A percentile compares a stretch with the other conserved stretches of the same genome.
These are phyloP conservation scores for Megalurothrips usitatus DNA, from an alignment of 2,888 invertebrate genomes.

Conservation along the genomic window DNA sequence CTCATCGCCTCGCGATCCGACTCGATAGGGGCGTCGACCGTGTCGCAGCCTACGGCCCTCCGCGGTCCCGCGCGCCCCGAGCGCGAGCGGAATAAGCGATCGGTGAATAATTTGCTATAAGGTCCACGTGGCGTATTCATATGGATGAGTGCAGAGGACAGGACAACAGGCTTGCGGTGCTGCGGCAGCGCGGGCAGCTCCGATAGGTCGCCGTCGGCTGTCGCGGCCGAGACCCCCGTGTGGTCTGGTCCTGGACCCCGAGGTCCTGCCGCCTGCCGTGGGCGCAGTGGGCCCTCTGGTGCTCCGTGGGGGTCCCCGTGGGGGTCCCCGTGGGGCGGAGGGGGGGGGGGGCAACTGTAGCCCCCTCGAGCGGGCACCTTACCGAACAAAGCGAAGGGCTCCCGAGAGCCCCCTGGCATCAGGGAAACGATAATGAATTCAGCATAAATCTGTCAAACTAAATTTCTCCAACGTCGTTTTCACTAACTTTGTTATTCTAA, in stretches of 20 bases:
- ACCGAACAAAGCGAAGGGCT: background rate
- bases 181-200: too few species aligned
- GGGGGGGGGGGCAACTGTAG: background rate
- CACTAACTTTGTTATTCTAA: slow-evolving; percentile 23
- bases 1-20: too few species aligned
- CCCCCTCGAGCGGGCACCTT: background rate
- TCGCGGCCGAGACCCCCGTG: background rate
- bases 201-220: too few species aligned
- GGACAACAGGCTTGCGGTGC: too few species aligned
- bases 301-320: too few species aligned
- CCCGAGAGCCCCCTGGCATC: background rate
- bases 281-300: background rate
- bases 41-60: too few species aligned
- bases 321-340: background rate
- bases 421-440: slow-evolving; percentile 9
- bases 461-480: slow-evolving; percentile 9
- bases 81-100: too few species aligned
- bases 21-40: too few species aligned
- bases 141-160: too few species aligned
- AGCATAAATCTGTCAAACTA: slow-evolving; percentile 20
- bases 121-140: too few species aligned
- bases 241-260: background rate
- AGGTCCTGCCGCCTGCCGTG: background rate
- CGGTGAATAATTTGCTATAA: too few species aligned
- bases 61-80: too few species aligned